Evolutionary conservation across 2,888 invertebrate genomes (phyloP).

Genomic region (Galerucella calmariensis): DNA sequence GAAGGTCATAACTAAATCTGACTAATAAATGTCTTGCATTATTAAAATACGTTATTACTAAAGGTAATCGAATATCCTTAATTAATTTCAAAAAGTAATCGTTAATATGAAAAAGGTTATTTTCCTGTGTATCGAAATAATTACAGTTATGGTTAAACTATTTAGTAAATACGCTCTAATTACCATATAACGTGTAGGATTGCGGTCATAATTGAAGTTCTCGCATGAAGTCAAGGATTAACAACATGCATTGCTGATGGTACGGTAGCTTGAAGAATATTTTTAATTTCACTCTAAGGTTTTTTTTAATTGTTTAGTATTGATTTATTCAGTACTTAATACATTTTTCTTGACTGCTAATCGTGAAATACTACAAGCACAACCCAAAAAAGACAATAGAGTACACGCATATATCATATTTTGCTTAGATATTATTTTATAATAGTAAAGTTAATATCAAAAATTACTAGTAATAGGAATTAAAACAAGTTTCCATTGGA

Average conservation of each 20-base stretch:
- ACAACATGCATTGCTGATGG: constrained; percentile 15
- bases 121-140: constrained; percentile 12
- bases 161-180: constrained; percentile 37
- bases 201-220: constrained; percentile 43
- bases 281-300: not conserved
- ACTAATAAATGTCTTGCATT: not conserved
- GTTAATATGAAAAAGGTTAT: constrained; percentile 4
- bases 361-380: too few relatives aligned
- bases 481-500: too few relatives aligned
- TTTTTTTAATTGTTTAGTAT: too few relatives aligned
- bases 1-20: not conserved
- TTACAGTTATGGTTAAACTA: constrained; percentile 27
- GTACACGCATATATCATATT: too few relatives aligned
- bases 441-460: too few relatives aligned
- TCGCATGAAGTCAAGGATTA: constrained; percentile 41
- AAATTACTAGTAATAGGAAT: too few relatives aligned
- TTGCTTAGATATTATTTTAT: too few relatives aligned
- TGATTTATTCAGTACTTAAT: too few relatives aligned
- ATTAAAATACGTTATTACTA: not conserved
- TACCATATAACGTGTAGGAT: constrained; percentile 44
- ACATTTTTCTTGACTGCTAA: too few relatives aligned
- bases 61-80: not conserved
- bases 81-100: not conserved
- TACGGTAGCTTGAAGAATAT: not conserved
- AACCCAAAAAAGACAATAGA: too few relatives aligned